These are phyloP conservation scores for Neosalanx taihuensis DNA, from an alignment of 2,797 vertebrate genomes.

Conservation along the genomic window DNA sequence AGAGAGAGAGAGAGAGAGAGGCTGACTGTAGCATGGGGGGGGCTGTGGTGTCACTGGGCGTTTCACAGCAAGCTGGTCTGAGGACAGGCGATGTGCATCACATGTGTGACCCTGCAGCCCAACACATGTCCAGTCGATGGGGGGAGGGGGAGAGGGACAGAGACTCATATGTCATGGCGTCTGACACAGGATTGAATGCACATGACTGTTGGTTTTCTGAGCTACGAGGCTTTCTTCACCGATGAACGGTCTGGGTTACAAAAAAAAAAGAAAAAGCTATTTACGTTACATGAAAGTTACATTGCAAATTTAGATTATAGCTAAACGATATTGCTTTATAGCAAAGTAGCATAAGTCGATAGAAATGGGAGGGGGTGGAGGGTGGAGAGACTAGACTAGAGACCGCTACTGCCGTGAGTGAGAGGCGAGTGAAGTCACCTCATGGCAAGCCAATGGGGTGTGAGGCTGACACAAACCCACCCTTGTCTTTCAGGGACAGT, in stretches of 20 bases:
- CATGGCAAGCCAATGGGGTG: constrained; percentile 29
- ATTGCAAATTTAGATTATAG: not conserved
- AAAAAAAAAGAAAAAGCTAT: not conserved
- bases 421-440: constrained; percentile 62
- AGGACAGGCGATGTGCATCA: constrained; percentile 6
- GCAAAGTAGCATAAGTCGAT: not conserved
- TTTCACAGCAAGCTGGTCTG: not conserved
- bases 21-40: not conserved
- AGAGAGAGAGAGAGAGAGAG: constrained; percentile 1
- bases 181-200: constrained; percentile 8
- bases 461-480: constrained; percentile 50
- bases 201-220: not conserved
- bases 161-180: not conserved
- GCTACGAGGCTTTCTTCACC: not conserved
- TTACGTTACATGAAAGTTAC: not conserved
- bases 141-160: not conserved
- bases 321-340: not conserved
- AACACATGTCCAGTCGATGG: constrained; percentile 23
- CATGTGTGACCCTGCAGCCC: constrained; percentile 33
- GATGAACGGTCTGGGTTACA: not conserved
- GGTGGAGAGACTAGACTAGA: constrained; percentile 45
- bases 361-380: constrained; percentile 19
- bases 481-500: constrained; percentile 44
- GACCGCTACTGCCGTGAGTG: constrained; percentile 58
- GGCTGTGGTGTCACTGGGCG: not conserved